Conservation (phyloP, 2,113 vertebrate species). For the Cryptomyrus ogoouensis region DNA sequence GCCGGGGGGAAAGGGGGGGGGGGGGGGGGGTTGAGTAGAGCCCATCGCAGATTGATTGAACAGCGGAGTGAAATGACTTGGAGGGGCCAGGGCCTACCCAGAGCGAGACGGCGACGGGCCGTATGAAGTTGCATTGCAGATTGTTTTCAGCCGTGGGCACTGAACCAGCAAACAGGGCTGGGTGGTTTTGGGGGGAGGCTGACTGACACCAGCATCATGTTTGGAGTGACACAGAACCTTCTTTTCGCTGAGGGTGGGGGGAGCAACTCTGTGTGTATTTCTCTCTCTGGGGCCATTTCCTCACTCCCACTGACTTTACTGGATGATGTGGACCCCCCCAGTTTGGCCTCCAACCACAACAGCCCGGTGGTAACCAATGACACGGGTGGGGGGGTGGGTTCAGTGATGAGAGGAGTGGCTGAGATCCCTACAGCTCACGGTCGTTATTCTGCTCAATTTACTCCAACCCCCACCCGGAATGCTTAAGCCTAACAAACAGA, state of each 20-base stretch:
- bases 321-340: not conserved
- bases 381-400: not conserved
- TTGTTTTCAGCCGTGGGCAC: not conserved
- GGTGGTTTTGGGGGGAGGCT: not conserved
- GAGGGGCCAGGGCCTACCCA: not conserved
- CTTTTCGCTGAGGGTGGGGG: not conserved
- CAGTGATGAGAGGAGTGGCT: not conserved
- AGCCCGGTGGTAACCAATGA: not conserved
- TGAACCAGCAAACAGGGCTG: not conserved
- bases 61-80: not conserved
- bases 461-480: not conserved
- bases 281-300: not conserved
- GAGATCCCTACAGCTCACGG: not conserved
- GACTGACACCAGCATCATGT: not conserved
- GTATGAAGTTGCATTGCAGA: not conserved
- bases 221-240: not conserved
- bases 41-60: constrained; percentile 18
- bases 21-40: not conserved
- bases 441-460: not conserved
- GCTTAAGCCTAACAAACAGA: not conserved
- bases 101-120: too few species aligned
- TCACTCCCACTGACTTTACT: not conserved
- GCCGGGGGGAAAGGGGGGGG: not conserved
- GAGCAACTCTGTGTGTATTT: not conserved
- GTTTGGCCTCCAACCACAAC: not conserved